Evolutionary conservation across 2,797 vertebrate species (phyloP).

Genomic region (Nothura maculosa): DNA sequence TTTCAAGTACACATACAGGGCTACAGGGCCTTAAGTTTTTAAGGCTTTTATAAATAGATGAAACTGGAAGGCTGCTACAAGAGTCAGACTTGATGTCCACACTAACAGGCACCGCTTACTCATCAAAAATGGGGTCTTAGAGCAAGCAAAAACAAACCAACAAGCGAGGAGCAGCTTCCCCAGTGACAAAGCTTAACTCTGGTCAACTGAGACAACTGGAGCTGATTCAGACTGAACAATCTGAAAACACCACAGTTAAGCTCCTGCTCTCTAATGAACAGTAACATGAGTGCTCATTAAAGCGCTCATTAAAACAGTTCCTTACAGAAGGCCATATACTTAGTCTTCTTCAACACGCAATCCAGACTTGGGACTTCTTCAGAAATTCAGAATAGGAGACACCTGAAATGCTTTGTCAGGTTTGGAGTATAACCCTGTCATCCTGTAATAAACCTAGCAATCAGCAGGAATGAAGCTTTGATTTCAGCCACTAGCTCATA

Average conservation of each 20-base stretch:
- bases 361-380: background rate
- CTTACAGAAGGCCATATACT: background rate
- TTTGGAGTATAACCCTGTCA: background rate
- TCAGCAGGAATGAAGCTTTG: background rate
- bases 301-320: background rate
- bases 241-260: background rate
- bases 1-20: background rate
- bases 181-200: background rate
- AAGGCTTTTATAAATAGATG: background rate
- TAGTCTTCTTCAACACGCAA: background rate
- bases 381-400: background rate
- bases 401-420: background rate
- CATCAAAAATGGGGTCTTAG: background rate
- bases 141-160: background rate
- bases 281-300: too few relatives aligned
- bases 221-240: background rate
- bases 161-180: background rate
- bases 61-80: background rate
- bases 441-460: background rate
- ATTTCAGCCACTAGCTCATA: background rate
- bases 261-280: background rate
- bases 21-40: background rate
- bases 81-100: constrained; percentile 9
- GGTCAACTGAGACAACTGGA: background rate
- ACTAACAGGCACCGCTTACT: constrained; percentile 11